Base-by-base conservation (phyloP, 2,888 invertebrate species). In the Mythimna pallens region DNA sequence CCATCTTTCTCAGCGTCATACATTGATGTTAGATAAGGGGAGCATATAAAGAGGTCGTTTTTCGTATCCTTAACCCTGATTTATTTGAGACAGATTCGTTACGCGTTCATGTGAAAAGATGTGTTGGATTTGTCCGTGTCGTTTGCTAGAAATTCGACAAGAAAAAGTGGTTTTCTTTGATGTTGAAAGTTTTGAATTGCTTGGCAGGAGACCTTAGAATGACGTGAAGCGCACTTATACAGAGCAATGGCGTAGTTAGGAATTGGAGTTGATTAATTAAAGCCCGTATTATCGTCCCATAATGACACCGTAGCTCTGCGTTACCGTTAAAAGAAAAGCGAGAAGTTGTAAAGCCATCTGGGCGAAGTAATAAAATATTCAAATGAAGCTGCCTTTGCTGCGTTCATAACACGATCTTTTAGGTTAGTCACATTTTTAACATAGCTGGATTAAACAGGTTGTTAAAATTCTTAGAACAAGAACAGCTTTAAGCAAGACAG, bases 1-100 rank as follows among this genome's bases (percentile, higher is more conserved):
- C 62, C 59, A 40, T 87, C 84, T 79, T 73, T 79, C 74, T 73
- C 55, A 70, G 22, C 83, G 14, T 70, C 76, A 61, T 71, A 64
- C 72, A 65, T 34, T 66, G 25, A 76, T 64, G 80, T 79, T 64
- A 72, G 80, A 78, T 69, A 73, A 63, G 65, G 83, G 74, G 76
- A 72, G 68, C 68, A 63, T 55, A 64, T 55, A 64, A 57, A 78
- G 57, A 78, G 71, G 70, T 78, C 73, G 74, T 64, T 61, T 73
- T 61, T 64, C 65, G 59, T 40, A 71, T 67, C 64, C 57, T 64
- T 65, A 71, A n/a, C 61, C 70, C 66, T 36, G 74, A 74, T 84
- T 75, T 76, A 70, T 76, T 65, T 14, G 36, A 70, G 50, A 62
- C 52, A 30, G 47, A 73, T 73, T 73, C 30, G 72, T 68, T 55